A percentile compares a stretch with the other conserved stretches of the same genome.
These are phyloP conservation scores for Drosophila neocordata DNA, from an alignment of 1,140 invertebrate species.

Conservation along the genomic window DNA sequence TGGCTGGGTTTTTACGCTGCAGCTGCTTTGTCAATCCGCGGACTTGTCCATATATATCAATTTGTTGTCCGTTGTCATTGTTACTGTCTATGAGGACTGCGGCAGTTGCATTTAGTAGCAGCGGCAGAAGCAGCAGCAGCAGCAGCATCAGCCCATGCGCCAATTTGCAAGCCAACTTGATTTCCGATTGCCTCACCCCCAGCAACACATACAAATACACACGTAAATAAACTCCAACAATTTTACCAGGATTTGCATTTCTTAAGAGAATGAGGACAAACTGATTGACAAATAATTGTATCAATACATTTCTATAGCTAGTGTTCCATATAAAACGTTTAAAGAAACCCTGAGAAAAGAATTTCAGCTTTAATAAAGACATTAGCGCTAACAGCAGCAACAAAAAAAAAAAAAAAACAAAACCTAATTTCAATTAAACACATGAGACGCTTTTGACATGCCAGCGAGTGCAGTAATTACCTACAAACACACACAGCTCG, in stretches of 20 bases:
- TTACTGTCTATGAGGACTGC: slow-evolving; percentile 30
- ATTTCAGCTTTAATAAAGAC: slow-evolving; percentile 44
- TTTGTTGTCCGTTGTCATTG: slow-evolving; percentile 66
- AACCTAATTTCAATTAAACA: slow-evolving; percentile 67
- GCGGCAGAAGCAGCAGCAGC: background rate
- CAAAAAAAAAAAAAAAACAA: slow-evolving; percentile 19
- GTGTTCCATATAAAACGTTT: slow-evolving; percentile 23
- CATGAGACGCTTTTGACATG: slow-evolving; percentile 40
- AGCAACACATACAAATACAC: background rate
- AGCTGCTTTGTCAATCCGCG: slow-evolving; percentile 75
- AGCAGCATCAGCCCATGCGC: background rate
- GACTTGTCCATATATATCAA: slow-evolving; percentile 76
- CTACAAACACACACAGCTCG: slow-evolving; percentile 21
- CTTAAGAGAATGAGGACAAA: background rate
- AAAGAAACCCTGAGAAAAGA: background rate
- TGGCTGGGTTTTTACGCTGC: slow-evolving; percentile 68
- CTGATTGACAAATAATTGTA: slow-evolving; percentile 57
- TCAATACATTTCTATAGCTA: slow-evolving; percentile 15
- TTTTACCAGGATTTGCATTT: background rate
- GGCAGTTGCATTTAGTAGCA: slow-evolving; percentile 55
- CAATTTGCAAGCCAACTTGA: slow-evolving; percentile 60
- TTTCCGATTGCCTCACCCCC: slow-evolving; percentile 31
- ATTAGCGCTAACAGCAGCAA: slow-evolving; percentile 26
- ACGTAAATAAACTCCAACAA: too few species aligned
- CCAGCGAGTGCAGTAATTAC: slow-evolving; percentile 52